Evolutionary conservation across 2,113 vertebrate species (phyloP).

Genomic region (Zapornia atra): DNA sequence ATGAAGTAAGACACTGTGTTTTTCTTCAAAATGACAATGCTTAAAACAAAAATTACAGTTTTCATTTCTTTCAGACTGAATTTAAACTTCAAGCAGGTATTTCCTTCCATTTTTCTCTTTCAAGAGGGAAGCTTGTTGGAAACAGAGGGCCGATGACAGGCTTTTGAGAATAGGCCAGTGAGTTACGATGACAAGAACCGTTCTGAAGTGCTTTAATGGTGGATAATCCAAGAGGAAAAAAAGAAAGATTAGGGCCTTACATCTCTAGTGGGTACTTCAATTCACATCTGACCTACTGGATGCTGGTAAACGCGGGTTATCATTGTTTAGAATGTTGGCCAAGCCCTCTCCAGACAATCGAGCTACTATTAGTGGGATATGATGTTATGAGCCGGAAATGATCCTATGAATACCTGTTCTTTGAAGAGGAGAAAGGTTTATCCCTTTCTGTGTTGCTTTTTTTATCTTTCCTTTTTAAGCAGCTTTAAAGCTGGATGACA

Average conservation of each 20-base stretch:
- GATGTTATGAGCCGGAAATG: neutral
- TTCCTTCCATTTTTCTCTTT: slow-evolving; percentile 6
- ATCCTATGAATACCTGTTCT: neutral
- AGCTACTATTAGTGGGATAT: neutral
- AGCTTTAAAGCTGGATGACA: neutral
- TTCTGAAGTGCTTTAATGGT: slow-evolving; percentile 5
- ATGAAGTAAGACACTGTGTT: neutral
- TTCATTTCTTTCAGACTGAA: neutral
- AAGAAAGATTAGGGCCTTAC: neutral
- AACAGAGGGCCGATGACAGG: neutral
- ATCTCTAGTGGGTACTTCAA: neutral
- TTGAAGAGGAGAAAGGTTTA: neutral
- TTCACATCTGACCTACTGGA: neutral
- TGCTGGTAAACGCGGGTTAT: neutral
- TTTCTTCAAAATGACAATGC: neutral
- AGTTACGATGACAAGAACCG: slow-evolving; percentile 23
- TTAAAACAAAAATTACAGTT: neutral
- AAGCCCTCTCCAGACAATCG: neutral
- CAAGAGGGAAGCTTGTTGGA: neutral
- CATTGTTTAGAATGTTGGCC: neutral
- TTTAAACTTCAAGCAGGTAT: neutral
- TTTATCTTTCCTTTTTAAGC: neutral
- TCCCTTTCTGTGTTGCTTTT: neutral
- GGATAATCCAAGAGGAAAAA: neutral
- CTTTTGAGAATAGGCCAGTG: neutral